Conservation (phyloP, 2,888 invertebrate species). For the Tridacna gigas region DNA sequence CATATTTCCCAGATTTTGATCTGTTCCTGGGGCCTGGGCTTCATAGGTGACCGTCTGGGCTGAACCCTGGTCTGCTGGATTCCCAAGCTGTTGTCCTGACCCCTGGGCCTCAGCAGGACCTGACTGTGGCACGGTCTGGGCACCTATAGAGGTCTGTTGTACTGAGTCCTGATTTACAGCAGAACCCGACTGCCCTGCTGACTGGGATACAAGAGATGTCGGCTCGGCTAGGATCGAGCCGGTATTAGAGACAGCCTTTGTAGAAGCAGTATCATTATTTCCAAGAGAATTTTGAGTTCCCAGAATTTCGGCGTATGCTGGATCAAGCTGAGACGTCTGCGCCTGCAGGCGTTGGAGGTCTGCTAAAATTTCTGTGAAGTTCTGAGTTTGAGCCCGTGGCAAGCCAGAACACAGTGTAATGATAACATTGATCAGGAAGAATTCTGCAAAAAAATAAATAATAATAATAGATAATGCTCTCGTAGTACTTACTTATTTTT, state of each 20-base stretch:
- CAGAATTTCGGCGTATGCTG: neutral
- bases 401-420: neutral
- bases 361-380: constrained; percentile 3
- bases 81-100: no score
- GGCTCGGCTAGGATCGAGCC: neutral
- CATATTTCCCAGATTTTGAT: no score
- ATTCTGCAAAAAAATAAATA: neutral
- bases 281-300: neutral
- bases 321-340: neutral
- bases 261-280: neutral
- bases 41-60: no score
- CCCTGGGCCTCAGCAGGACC: neutral
- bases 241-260: neutral
- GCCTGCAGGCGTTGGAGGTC: neutral
- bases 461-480: neutral
- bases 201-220: neutral
- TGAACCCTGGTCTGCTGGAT: no score
- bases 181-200: neutral
- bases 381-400: neutral
- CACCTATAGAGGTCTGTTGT: neutral
- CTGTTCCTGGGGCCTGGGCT: no score
- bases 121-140: neutral
- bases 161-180: neutral
- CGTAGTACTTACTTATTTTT: no score
- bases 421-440: neutral